These are phyloP conservation scores for Amblyraja radiata DNA, from an alignment of 2,797 vertebrate genomes.

Conservation along the genomic window DNA sequence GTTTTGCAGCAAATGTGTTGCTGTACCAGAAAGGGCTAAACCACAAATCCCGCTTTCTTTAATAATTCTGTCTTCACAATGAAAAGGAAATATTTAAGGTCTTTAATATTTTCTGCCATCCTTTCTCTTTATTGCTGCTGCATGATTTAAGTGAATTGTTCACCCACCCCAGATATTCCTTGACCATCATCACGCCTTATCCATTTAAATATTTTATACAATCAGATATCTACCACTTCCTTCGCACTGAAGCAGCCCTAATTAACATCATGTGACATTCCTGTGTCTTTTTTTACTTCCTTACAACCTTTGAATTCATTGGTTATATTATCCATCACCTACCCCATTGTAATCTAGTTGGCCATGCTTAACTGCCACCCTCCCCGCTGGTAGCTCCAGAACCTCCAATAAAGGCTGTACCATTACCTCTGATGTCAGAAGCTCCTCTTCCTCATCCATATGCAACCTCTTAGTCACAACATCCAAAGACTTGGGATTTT, in stretches of 20 bases:
- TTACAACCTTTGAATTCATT: not conserved
- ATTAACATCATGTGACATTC: not conserved
- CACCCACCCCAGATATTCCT: no score
- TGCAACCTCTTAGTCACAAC: not conserved
- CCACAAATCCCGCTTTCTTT: not conserved
- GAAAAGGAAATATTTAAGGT: not conserved
- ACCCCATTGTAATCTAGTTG: not conserved
- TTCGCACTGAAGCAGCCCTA: not conserved
- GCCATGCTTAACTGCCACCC: not conserved
- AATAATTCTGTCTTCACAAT: not conserved
- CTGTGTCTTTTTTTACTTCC: not conserved
- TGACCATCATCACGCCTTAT: no score
- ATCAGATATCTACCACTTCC: not conserved
- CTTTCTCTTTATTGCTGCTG: no score
- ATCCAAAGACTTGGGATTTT: not conserved
- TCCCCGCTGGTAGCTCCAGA: not conserved
- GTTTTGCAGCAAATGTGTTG: not conserved
- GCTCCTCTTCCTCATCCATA: not conserved
- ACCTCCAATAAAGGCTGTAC: not conserved
- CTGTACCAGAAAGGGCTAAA: not conserved
- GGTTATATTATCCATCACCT: no score
- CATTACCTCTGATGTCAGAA: not conserved
- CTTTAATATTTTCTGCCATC: not conserved
- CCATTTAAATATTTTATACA: not conserved
- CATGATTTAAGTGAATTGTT: no score